phyloP scores from a whole-genome alignment of 2,113 vertebrate genomes.

The Glareola pratincola region DNA sequence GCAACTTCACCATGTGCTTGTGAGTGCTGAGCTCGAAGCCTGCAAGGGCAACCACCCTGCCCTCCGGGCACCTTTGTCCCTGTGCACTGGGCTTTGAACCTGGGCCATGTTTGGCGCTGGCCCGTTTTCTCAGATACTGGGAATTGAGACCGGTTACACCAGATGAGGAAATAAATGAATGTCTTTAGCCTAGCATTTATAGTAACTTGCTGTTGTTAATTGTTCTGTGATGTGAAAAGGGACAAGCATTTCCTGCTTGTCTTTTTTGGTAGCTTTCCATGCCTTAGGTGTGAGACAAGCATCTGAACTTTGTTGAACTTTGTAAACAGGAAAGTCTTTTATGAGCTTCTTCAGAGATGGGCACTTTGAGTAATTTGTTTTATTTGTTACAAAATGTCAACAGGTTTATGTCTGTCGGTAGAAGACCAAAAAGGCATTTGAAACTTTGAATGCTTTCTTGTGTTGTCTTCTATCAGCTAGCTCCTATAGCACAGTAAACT shows the following conservation, averaged over 20 bases:
- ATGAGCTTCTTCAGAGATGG: neutral
- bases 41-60: too few relatives aligned
- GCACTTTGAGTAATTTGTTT: neutral
- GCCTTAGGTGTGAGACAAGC: neutral
- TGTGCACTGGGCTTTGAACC: neutral
- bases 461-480: neutral
- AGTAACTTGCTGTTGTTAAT: neutral
- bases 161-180: neutral
- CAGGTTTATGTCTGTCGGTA: neutral
- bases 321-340: neutral
- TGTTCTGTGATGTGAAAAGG: neutral
- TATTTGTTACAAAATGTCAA: neutral
- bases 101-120: neutral
- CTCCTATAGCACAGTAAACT: neutral
- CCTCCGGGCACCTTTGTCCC: neutral
- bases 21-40: fast-evolving
- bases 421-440: neutral
- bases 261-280: neutral
- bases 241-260: neutral
- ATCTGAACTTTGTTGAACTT: conserved; percentile 24
- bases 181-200: neutral
- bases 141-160: neutral
- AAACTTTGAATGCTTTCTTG: neutral
- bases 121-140: neutral
- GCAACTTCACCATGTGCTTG: neutral